A percentile compares a stretch with the other conserved stretches of the same genome.
phyloP scores from a whole-genome alignment of 2,797 vertebrate species.

The Myripristis jacobus region DNA sequence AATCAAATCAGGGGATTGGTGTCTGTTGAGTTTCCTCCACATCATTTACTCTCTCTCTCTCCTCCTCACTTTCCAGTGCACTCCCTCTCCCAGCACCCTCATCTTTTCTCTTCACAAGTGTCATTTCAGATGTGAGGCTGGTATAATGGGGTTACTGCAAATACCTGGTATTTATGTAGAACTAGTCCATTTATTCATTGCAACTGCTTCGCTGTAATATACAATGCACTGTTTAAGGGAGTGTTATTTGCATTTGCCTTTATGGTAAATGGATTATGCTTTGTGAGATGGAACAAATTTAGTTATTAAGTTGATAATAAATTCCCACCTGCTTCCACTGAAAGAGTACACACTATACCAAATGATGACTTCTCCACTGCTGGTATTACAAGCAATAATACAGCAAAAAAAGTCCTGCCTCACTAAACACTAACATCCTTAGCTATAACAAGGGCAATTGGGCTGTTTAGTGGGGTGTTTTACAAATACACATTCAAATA shows the following conservation, averaged over 20 bases:
- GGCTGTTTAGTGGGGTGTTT: background rate
- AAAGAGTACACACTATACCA: background rate
- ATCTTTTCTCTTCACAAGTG: slow-evolving; percentile 1
- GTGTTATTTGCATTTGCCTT: background rate
- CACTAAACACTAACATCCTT: background rate
- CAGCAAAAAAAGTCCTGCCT: background rate
- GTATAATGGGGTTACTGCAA: background rate
- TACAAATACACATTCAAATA: background rate
- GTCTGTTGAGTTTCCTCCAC: slow-evolving; percentile 34
- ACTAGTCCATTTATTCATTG: background rate
- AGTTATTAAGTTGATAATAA: background rate
- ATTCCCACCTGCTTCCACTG: no score
- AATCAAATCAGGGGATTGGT: slow-evolving; percentile 61
- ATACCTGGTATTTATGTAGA: slow-evolving; percentile 3
- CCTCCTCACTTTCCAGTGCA: background rate
- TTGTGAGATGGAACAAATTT: background rate
- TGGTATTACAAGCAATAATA: background rate
- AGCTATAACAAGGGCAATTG: background rate
- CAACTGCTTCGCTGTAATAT: no score
- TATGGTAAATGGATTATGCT: background rate
- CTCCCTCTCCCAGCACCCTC: background rate
- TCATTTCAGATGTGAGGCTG: background rate
- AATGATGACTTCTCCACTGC: background rate
- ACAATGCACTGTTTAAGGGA: background rate
- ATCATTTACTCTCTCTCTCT: slow-evolving; percentile 39